Evolutionary conservation across 1,140 invertebrate genomes (phyloP), one percentile per base, ranked within the genome.

Genomic region (Atta colombica): DNA sequence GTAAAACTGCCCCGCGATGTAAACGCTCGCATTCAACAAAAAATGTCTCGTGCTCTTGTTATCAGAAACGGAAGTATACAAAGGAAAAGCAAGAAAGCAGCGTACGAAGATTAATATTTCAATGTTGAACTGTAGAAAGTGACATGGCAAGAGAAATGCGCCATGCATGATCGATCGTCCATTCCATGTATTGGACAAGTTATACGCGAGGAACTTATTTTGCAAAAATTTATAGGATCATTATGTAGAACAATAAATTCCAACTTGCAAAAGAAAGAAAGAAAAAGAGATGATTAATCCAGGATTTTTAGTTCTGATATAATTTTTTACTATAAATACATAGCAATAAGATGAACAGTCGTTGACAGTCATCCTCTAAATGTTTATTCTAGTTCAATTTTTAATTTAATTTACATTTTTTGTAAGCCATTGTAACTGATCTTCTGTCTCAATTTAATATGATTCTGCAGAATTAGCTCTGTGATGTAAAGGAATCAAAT

Each of bases 41-140:
- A 71, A 61, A 16, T 35, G 39, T 31, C 55, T 18, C 49, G 16
- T 28, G 39, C 8, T 28, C 80, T 74, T 63, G 68, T 84, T 84
- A 74, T 84, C 69, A 61, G 60, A 74, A 63, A 55, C 58, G 69
- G 53, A 12, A 60, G 35, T 21, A 8, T 7, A 49, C 55, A 84
- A 84, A 61, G 51, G 25, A 25, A 72, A 82, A 81, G 69, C 51
- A 61, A 84, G 68, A 63, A 74, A 35, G 16, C 18, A 14, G 2
- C 35, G 28, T 10, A 74, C 4, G 12, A 61, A 45, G 69, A 84
- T 82, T 74, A 84, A 84, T 84, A 84, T 84, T 84, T 84, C 69
- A 84, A 53, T 35, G 39, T 61, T 49, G 69, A 61, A 39, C 39
- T 31, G 55, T 61, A 55, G 39, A 81, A 81, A 60, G 39, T 84